phyloP scores from a whole-genome alignment of 1,140 invertebrate genomes.

The Drosophila micromelanica region DNA sequence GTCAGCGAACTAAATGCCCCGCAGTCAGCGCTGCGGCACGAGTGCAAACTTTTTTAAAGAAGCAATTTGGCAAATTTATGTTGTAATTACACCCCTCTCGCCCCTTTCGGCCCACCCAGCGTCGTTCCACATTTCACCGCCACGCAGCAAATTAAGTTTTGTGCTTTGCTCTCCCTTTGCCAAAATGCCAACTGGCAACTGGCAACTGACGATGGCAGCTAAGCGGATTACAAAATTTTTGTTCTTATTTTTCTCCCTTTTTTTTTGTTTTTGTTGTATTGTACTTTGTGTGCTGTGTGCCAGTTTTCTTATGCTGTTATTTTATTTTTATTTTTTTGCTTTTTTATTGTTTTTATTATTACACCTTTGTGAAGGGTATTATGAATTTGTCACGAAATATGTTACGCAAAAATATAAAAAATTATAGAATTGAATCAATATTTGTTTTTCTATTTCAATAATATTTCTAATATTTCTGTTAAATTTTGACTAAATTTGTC shows the following conservation, averaged over 20 bases:
- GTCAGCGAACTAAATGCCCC: conserved; percentile 30
- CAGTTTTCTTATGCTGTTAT: conserved; percentile 32
- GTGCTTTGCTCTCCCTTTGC: conserved; percentile 44
- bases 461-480: too few relatives aligned
- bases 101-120: not conserved
- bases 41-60: conserved; percentile 64
- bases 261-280: conserved; percentile 19
- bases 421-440: too few relatives aligned
- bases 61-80: conserved; percentile 79
- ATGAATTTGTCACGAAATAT: not conserved
- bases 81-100: conserved; percentile 74
- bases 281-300: conserved; percentile 37
- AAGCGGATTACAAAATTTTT: conserved; percentile 63
- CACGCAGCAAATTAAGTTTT: conserved; percentile 77
- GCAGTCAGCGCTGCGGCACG: not conserved
- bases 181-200: conserved; percentile 50
- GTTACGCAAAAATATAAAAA: too few relatives aligned
- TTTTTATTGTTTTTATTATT: conserved; percentile 17
- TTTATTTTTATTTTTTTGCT: conserved; percentile 12
- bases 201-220: conserved; percentile 59
- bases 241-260: conserved; percentile 4
- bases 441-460: too few relatives aligned
- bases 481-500: too few relatives aligned
- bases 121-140: not conserved
- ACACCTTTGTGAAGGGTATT: too few relatives aligned